phyloP scores from a whole-genome alignment of 2,888 invertebrate genomes.

The Scaeva pyrastri region DNA sequence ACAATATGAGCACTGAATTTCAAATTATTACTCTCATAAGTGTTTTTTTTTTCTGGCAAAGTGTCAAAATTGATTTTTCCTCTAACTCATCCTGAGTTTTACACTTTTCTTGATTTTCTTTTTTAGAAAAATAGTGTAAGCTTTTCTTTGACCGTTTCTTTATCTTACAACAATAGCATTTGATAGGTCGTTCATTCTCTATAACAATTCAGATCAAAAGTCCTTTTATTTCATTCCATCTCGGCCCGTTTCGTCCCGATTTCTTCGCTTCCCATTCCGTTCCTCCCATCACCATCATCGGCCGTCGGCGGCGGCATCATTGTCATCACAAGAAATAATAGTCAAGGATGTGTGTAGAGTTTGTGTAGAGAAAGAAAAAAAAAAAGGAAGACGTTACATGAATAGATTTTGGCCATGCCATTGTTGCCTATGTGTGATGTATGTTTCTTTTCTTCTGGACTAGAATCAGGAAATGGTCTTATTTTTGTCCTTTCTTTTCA shows the following conservation, averaged over 20 bases:
- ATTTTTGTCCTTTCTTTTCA: constrained; percentile 35
- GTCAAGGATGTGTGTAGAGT: too few relatives aligned
- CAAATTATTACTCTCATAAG: background rate
- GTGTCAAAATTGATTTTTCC: constrained; percentile 53
- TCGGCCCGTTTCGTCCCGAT: constrained; percentile 19
- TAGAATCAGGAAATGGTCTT: constrained; percentile 63
- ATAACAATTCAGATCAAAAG: constrained; percentile 69
- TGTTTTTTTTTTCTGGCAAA: constrained; percentile 53
- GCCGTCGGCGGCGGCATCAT: constrained; percentile 8
- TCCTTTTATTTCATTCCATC: constrained; percentile 48
- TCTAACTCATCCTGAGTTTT: background rate
- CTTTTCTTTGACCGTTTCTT: background rate
- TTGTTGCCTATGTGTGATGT: constrained; percentile 65
- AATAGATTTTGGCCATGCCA: constrained; percentile 41
- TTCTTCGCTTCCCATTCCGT: constrained; percentile 31
- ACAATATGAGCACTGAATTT: background rate
- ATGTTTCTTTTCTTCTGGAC: constrained; percentile 19
- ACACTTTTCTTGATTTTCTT: background rate
- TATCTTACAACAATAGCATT: constrained; percentile 44
- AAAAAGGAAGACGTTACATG: constrained; percentile 27
- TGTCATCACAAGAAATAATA: constrained; percentile 21
- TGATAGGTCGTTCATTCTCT: constrained; percentile 54
- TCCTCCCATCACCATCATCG: constrained; percentile 23
- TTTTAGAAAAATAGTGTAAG: constrained; percentile 28
- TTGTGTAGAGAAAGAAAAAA: background rate